Percentiles rank a stretch among this genome's conserved stretches.
These are phyloP conservation scores for Procambarus virginalis DNA, from an alignment of 1,140 invertebrate genomes.

Conservation along the genomic window DNA sequence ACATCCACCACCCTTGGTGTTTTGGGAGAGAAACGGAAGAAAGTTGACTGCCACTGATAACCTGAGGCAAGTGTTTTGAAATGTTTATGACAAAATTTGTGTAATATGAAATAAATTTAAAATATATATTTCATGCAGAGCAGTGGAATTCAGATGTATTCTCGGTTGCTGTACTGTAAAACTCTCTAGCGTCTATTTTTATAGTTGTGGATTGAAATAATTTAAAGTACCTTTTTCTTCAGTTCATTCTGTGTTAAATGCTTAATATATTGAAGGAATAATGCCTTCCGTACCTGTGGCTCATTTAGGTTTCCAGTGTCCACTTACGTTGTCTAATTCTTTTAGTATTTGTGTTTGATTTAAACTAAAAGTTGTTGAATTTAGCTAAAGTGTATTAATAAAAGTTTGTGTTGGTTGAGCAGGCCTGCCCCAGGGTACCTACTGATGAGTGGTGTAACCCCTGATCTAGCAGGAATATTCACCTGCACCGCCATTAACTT, in stretches of 20 bases:
- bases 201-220: no score
- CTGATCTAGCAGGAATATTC: slow-evolving; percentile 43
- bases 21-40: slow-evolving; percentile 73
- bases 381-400: not conserved
- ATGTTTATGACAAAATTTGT: not conserved
- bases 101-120: no score
- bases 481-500: slow-evolving; percentile 47
- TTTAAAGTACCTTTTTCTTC: no score
- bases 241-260: no score
- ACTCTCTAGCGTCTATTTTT: no score
- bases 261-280: no score
- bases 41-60: slow-evolving; percentile 56
- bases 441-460: slow-evolving; percentile 52
- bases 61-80: slow-evolving; percentile 23
- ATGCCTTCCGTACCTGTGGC: no score
- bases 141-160: not conserved
- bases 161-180: no score
- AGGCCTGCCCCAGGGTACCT: slow-evolving; percentile 52
- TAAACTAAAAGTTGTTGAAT: not conserved
- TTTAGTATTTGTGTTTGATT: not conserved
- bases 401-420: not conserved
- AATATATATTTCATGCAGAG: no score
- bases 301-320: no score
- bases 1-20: slow-evolving; percentile 75
- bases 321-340: no score